Evolutionary conservation across 2,888 invertebrate species (phyloP).

Genomic region (Ashinkailepas kermadecensis): DNA sequence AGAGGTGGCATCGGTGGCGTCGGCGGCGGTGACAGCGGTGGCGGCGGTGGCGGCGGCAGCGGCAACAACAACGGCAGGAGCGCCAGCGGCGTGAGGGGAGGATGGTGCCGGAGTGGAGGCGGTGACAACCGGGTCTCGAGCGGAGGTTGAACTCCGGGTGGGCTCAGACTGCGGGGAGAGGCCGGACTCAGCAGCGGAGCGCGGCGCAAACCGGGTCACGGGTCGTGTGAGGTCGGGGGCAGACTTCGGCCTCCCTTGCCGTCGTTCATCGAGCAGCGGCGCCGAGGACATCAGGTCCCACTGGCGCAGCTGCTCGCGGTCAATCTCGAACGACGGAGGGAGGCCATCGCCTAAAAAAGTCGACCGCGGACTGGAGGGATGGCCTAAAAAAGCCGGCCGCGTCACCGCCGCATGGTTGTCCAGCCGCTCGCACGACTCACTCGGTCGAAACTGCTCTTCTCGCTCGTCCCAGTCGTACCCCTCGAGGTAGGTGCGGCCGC

Average conservation of each 20-base stretch:
- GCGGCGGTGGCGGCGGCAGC: neutral
- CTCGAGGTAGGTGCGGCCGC: constrained; percentile 38
- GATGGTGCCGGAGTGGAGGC: too few species aligned
- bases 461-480: constrained; percentile 44
- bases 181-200: constrained; percentile 20
- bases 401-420: too few species aligned
- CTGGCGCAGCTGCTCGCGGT: constrained; percentile 30
- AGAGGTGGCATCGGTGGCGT: neutral
- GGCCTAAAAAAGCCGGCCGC: constrained; percentile 20
- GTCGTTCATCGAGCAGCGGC: constrained; percentile 23
- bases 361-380: constrained; percentile 26
- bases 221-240: constrained; percentile 30
- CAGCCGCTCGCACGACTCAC: constrained; percentile 23
- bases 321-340: constrained; percentile 35
- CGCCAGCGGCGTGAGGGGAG: too few species aligned
- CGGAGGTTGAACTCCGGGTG: too few species aligned
- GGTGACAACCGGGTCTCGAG: too few species aligned
- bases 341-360: constrained; percentile 48
- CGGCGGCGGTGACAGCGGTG: constrained; percentile 12
- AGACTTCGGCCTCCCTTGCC: constrained; percentile 19
- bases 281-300: constrained; percentile 29
- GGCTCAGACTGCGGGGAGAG: neutral
- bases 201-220: constrained; percentile 25
- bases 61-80: too few species aligned
- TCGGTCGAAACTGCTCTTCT: constrained; percentile 41